These are phyloP conservation scores for Pangasianodon gigas DNA, from an alignment of 2,113 vertebrate genomes.

Conservation along the genomic window DNA sequence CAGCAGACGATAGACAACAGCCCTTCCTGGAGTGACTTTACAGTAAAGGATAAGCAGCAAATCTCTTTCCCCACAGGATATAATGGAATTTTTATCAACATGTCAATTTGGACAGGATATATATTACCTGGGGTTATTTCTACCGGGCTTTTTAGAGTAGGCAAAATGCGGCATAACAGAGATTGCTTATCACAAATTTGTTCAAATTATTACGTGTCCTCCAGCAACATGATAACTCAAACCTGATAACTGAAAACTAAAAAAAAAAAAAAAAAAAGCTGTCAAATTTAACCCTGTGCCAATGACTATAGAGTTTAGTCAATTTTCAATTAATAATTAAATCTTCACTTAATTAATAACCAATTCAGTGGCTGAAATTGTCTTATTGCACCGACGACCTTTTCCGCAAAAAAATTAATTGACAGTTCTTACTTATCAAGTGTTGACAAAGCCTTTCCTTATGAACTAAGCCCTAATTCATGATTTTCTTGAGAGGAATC, in stretches of 20 bases:
- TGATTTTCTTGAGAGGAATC: not conserved
- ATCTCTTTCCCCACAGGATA: not conserved
- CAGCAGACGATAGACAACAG: not conserved
- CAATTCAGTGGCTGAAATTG: constrained; percentile 5
- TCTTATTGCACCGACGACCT: constrained; percentile 3
- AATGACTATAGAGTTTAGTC: not conserved
- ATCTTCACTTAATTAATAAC: not conserved
- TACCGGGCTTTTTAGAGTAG: not conserved
- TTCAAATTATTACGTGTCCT: not conserved
- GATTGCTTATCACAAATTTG: not conserved
- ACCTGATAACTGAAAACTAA: not conserved
- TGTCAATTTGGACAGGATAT: not conserved
- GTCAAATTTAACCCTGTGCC: not conserved
- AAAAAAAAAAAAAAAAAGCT: not conserved
- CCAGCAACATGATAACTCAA: not conserved
- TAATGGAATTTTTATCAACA: not conserved
- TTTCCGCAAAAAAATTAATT: not conserved
- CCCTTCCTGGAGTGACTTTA: not conserved
- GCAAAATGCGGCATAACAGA: not conserved
- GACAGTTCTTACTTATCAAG: not conserved
- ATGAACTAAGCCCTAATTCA: not conserved
- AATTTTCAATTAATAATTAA: constrained; percentile 4
- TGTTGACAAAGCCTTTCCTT: not conserved
- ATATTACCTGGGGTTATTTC: not conserved
- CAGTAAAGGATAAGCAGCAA: not conserved